Evolutionary conservation across 2,888 invertebrate genomes (phyloP).

Genomic region (Caenorhabditis imperialis): DNA sequence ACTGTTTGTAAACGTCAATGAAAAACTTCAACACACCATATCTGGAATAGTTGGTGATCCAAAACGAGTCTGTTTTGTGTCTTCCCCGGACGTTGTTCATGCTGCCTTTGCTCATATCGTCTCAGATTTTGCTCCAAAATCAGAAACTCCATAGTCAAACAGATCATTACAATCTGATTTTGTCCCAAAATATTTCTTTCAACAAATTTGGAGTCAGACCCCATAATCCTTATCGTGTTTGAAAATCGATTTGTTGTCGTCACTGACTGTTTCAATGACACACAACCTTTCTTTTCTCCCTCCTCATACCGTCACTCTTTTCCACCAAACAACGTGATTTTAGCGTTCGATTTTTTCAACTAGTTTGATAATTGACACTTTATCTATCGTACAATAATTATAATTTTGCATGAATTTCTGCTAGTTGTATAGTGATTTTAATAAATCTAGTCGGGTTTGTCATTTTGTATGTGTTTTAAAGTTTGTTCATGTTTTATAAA

Average conservation of each 20-base stretch:
- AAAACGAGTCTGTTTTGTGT: conserved; percentile 70
- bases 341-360: not conserved
- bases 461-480: too few species aligned
- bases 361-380: not conserved
- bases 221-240: conserved; percentile 23
- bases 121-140: conserved; percentile 7
- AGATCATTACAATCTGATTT: too few species aligned
- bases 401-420: not conserved
- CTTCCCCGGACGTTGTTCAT: conserved; percentile 77
- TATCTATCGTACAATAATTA: conserved; percentile 8
- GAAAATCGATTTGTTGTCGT: conserved; percentile 22
- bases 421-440: conserved; percentile 9
- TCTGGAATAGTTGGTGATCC: conserved; percentile 62
- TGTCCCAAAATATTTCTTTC: too few species aligned
- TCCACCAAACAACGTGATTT: conserved; percentile 2
- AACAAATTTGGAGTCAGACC: too few species aligned
- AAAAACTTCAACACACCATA: conserved; percentile 62
- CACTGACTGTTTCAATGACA: conserved; percentile 16
- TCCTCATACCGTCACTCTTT: conserved; percentile 5
- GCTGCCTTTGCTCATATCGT: conserved; percentile 72
- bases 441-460: conserved; percentile 40
- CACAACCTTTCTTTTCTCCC: conserved; percentile 5
- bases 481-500: too few species aligned
- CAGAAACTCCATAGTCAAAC: not conserved
- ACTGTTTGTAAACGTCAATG: conserved; percentile 70